Conservation (phyloP, 2,797 vertebrate genomes). For the Zalophus californianus region DNA sequence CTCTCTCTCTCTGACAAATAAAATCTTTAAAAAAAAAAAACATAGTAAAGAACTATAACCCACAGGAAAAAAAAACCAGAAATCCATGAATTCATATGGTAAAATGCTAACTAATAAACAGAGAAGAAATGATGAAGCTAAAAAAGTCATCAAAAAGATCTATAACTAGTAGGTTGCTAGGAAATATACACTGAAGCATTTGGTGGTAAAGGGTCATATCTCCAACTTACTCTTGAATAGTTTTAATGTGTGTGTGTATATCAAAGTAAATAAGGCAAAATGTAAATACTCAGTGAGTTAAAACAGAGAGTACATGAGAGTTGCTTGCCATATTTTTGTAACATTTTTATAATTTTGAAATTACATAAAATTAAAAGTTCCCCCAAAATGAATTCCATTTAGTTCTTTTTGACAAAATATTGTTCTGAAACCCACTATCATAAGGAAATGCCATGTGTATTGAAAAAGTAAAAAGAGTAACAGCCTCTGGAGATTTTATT, state of each 20-base stretch:
- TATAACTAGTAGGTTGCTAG: background rate
- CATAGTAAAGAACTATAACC: constrained; percentile 25
- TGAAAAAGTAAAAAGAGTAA: background rate
- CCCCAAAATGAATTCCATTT: constrained; percentile 23
- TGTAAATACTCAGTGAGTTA: background rate
- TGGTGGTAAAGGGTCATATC: background rate
- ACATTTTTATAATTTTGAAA: background rate
- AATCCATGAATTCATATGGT: background rate
- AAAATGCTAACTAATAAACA: constrained; percentile 41
- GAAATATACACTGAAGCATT: constrained; percentile 16
- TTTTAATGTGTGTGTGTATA: background rate
- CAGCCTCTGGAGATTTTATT: background rate
- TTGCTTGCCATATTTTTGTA: background rate
- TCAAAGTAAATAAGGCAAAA: constrained; percentile 34
- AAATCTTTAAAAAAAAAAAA: background rate
- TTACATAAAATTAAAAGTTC: constrained; percentile 5
- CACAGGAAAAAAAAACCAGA: background rate
- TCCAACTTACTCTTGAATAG: background rate
- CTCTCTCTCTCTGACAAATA: no score
- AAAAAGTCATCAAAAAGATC: background rate
- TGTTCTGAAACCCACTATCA: background rate
- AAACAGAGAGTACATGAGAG: background rate
- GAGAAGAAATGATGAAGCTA: background rate
- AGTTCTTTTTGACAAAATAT: background rate
- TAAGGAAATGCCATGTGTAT: background rate